Conservation (phyloP, 1,140 invertebrate species). For the Aphelinus certus region DNA sequence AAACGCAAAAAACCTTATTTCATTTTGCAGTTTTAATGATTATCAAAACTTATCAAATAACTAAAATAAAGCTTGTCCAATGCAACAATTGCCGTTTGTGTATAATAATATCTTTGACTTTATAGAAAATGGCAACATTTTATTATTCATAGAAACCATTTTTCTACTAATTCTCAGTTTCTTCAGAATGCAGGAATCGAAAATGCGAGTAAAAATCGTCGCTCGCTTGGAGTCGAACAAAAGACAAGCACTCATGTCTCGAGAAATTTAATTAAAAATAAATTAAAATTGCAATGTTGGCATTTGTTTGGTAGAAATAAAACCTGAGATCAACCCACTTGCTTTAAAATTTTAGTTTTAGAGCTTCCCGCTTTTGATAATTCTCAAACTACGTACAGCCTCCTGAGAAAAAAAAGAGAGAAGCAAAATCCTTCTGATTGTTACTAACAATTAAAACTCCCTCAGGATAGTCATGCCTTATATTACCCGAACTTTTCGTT, state of each 20-base stretch:
- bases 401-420: neutral
- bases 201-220: too few relatives aligned
- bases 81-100: too few relatives aligned
- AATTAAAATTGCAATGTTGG: neutral
- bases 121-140: too few relatives aligned
- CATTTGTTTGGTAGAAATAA: slow-evolving; percentile 20
- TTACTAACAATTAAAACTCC: neutral
- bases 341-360: neutral
- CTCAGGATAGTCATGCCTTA: neutral
- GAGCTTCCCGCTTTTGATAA: slow-evolving; percentile 9
- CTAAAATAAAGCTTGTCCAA: too few relatives aligned
- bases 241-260: too few relatives aligned
- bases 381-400: slow-evolving; percentile 13
- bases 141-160: too few relatives aligned
- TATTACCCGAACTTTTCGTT: neutral
- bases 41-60: too few relatives aligned
- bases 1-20: slow-evolving; percentile 1
- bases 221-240: too few relatives aligned
- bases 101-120: too few relatives aligned
- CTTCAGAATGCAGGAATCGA: too few relatives aligned
- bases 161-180: too few relatives aligned
- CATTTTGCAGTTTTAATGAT: neutral
- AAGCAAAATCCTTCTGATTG: slow-evolving; percentile 9
- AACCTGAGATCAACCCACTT: slow-evolving; percentile 20
- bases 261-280: too few relatives aligned